Base-by-base conservation (phyloP, 2,797 vertebrate species). In the Myotis myotis region DNA sequence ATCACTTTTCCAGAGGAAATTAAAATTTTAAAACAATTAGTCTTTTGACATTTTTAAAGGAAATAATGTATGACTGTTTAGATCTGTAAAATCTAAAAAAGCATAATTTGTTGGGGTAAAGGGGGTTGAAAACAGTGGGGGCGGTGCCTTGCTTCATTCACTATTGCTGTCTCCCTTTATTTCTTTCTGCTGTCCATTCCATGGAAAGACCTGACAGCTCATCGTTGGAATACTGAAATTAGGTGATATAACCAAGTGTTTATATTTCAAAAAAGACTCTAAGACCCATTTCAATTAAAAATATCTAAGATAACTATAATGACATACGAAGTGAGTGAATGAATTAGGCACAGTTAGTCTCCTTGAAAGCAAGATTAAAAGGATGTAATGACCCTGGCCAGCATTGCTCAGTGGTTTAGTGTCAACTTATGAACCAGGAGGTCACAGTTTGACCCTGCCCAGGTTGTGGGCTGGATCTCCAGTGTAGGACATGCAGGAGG, bases 261-360 rank as follows among this genome's bases (percentile, higher is more conserved):
- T 83, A 68, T 47, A 76, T 74, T 93, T 87, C 38, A 28, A 53
- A 83, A 83, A 83, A 79, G 22, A 41, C 9, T 19, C 44, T 55
- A 87, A 87, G 33, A 80, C 8, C 68, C 25, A 62, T 70, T 91
- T 36, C 41, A 79, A 85, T 41, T 55, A 51, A 91, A 87, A 79
- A 88, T 68, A 51, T 16, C 49, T 33, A 88, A 60, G 44, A 93
- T 75, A 88, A 88, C 49, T 68, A 89, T 92, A 82, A 75, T 78
- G 15, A 66, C 33, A 60, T n/a, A 25, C 38, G 84, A 71, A 70
- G 38, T 44, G 28, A 70, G 12, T 71, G 8, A 81, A 55, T n/a
- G 74, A 15, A 91, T 80, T 38, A 81, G 47, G 53, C 13, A 0
- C 8, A 49, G 49, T 57, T 66, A 70, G 74, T 94, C 23, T 74